A percentile compares a stretch with the other conserved stretches of the same genome.
Evolutionary conservation across 2,888 invertebrate species (phyloP).

Genomic region (Dasysyrphus albostriatus): DNA sequence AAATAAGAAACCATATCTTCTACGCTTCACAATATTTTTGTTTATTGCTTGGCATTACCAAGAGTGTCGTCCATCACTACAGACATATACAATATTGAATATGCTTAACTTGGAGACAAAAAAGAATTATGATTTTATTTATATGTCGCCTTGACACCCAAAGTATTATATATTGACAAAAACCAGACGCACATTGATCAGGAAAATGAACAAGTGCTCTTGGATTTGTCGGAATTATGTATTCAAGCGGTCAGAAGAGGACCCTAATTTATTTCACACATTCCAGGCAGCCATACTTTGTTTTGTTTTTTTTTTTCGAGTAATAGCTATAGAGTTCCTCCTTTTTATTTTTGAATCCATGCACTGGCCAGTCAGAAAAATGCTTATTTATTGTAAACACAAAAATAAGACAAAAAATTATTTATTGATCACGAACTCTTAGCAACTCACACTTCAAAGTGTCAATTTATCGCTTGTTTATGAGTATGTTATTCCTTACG

Average conservation of each 20-base stretch:
- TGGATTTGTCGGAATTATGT: slow-evolving; percentile 61
- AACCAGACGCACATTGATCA: slow-evolving; percentile 65
- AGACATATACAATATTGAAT: background rate
- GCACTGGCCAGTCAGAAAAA: slow-evolving; percentile 42
- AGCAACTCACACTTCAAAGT: slow-evolving; percentile 72
- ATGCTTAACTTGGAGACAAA: slow-evolving; percentile 29
- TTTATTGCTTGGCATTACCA: slow-evolving; percentile 32
- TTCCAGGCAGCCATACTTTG: slow-evolving; percentile 46
- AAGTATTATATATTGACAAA: slow-evolving; percentile 45
- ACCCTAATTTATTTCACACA: slow-evolving; percentile 72
- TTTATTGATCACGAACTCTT: slow-evolving; percentile 71
- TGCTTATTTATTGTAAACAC: slow-evolving; percentile 35
- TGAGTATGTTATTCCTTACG: slow-evolving; percentile 60
- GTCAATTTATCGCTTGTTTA: slow-evolving; percentile 76
- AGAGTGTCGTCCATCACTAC: slow-evolving; percentile 36
- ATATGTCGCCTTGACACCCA: slow-evolving; percentile 63
- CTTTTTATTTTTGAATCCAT: slow-evolving; percentile 25
- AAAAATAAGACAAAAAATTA: slow-evolving; percentile 54
- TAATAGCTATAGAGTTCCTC: slow-evolving; percentile 28
- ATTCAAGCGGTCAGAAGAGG: slow-evolving; percentile 56
- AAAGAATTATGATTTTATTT: slow-evolving; percentile 67
- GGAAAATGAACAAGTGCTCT: slow-evolving; percentile 44
- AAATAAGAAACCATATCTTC: slow-evolving; percentile 46
- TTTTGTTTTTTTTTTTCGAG: no score
- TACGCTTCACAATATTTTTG: slow-evolving; percentile 32